A percentile compares a stretch with the other conserved stretches of the same genome.
phyloP scores from a whole-genome alignment of 2,888 invertebrate species.

The Drosophila longiperda region DNA sequence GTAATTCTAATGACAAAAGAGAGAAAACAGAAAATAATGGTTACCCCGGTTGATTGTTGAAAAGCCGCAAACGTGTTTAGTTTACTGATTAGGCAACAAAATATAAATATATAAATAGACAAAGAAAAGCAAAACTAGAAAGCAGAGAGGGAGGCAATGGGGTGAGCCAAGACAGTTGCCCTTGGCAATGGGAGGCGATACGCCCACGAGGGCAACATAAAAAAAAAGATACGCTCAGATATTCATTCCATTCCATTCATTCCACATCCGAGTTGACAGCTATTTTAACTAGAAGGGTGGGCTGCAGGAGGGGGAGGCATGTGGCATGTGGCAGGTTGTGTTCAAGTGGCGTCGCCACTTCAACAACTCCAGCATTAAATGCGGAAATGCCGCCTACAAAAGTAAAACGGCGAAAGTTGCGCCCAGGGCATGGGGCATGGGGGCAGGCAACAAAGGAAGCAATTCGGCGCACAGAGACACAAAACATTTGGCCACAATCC shows the following conservation, averaged over 20 bases:
- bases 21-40: constrained; percentile 27
- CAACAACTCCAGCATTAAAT: constrained; percentile 42
- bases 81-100: constrained; percentile 56
- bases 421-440: neutral
- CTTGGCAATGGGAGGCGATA: constrained; percentile 50
- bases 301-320: neutral
- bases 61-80: constrained; percentile 62
- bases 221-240: constrained; percentile 31
- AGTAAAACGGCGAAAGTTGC: constrained; percentile 31
- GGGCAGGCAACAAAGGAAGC: constrained; percentile 24
- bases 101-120: constrained; percentile 5
- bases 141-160: constrained; percentile 6
- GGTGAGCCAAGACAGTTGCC: constrained; percentile 51
- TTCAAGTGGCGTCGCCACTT: constrained; percentile 58
- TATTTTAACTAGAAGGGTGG: constrained; percentile 20
- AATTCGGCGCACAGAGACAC: constrained; percentile 27
- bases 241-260: constrained; percentile 16
- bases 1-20: constrained; percentile 30
- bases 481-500: constrained; percentile 37
- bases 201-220: constrained; percentile 15
- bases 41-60: constrained; percentile 22
- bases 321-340: constrained; percentile 39
- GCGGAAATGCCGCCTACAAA: constrained; percentile 35
- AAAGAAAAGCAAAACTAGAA: constrained; percentile 3
- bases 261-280: constrained; percentile 34